phyloP scores from a whole-genome alignment of 2,888 invertebrate genomes.

The Phengaris arion region DNA sequence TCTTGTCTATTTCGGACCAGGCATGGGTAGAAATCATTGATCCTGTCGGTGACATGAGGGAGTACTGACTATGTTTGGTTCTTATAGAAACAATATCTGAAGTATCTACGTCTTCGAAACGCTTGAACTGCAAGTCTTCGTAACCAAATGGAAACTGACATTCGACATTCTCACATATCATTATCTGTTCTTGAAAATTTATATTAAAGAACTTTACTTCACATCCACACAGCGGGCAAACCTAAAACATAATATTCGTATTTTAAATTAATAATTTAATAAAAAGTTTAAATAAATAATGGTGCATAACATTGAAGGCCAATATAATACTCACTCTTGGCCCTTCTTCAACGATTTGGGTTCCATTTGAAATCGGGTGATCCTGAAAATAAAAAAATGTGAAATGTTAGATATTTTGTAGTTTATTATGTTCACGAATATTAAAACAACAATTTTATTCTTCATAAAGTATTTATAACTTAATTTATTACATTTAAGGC shows the following conservation, averaged over 20 bases:
- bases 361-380: not conserved
- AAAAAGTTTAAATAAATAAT: no score
- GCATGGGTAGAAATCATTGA: constrained; percentile 47
- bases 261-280: not conserved
- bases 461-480: not conserved
- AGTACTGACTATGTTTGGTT: constrained; percentile 30
- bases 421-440: not conserved
- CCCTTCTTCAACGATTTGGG: constrained; percentile 34
- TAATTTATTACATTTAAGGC: not conserved
- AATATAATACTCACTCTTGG: constrained; percentile 34
- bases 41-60: constrained; percentile 35
- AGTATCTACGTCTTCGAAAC: constrained; percentile 43
- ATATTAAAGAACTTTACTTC: constrained; percentile 51
- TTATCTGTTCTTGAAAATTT: constrained; percentile 54
- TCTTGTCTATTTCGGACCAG: constrained; percentile 51
- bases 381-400: not conserved
- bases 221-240: constrained; percentile 58
- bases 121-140: constrained; percentile 50
- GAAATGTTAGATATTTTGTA: not conserved
- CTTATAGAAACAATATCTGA: constrained; percentile 43
- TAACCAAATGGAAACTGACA: constrained; percentile 63
- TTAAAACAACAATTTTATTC: not conserved
- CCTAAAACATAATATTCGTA: constrained; percentile 46
- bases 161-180: constrained; percentile 58
- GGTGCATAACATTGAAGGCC: no score